phyloP scores from a whole-genome alignment of 2,113 vertebrate species.

The Chloropsis hardwickii region DNA sequence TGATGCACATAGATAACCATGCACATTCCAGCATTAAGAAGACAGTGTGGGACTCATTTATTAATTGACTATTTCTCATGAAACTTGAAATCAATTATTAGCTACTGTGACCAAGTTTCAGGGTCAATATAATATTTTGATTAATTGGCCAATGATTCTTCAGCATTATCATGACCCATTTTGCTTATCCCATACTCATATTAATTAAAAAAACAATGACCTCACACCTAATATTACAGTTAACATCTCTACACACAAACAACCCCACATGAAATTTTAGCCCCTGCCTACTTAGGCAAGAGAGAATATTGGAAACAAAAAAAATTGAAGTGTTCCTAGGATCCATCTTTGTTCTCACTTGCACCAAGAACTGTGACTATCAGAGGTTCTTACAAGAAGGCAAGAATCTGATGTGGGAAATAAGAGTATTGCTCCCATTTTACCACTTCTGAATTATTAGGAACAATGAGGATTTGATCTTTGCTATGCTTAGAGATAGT shows the following conservation, averaged over 20 bases:
- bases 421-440: background rate
- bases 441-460: background rate
- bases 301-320: background rate
- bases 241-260: background rate
- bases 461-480: background rate
- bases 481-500: background rate
- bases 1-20: background rate
- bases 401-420: background rate
- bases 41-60: background rate
- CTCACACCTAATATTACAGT: background rate
- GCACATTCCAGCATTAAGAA: background rate
- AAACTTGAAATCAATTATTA: background rate
- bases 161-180: background rate
- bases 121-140: background rate
- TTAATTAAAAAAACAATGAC: background rate
- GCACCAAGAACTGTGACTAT: background rate
- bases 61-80: background rate
- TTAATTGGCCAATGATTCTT: fast-evolving
- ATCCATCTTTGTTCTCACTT: background rate
- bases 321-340: background rate
- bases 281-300: background rate
- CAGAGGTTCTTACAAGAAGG: background rate
- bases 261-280: background rate
- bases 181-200: background rate
- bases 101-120: background rate